A percentile compares a stretch with the other conserved stretches of the same genome.
These are phyloP conservation scores for Cephus pulcher DNA, from an alignment of 2,888 invertebrate species.

Conservation along the genomic window DNA sequence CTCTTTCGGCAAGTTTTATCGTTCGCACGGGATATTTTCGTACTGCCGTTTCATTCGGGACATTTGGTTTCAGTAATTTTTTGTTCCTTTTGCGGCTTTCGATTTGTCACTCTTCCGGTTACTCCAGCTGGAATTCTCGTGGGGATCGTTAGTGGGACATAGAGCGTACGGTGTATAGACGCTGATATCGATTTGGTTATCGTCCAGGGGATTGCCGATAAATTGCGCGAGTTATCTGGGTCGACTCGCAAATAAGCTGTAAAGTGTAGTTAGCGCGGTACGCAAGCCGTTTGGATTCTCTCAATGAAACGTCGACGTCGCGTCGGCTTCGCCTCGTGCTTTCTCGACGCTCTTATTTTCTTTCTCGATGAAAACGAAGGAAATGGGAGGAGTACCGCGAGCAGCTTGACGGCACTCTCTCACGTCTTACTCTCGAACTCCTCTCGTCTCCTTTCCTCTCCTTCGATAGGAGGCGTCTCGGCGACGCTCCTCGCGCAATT, in stretches of 20 bases:
- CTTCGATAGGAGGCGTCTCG: too few relatives aligned
- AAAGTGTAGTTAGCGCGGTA: conserved; percentile 16
- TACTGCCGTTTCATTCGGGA: neutral
- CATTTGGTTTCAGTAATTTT: conserved; percentile 24
- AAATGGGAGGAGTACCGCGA: too few relatives aligned
- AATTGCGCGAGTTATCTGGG: conserved; percentile 54
- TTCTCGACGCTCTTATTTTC: too few relatives aligned
- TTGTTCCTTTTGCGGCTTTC: neutral
- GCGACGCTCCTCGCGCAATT: too few relatives aligned
- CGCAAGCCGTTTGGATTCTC: conserved; percentile 34
- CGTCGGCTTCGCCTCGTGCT: too few relatives aligned
- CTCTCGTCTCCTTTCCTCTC: conserved; percentile 16
- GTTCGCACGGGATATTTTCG: neutral
- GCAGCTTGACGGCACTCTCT: too few relatives aligned
- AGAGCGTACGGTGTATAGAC: too few relatives aligned
- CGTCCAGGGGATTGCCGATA: conserved; percentile 41
- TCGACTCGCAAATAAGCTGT: conserved; percentile 57
- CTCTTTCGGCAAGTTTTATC: neutral
- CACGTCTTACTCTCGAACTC: conserved; percentile 17
- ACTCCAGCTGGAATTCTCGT: too few relatives aligned
- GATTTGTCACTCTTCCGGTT: too few relatives aligned
- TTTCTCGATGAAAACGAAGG: too few relatives aligned
- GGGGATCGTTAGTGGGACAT: too few relatives aligned
- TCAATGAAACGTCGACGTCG: conserved; percentile 39
- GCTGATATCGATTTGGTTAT: conserved; percentile 14